phyloP scores from a whole-genome alignment of 2,888 invertebrate species.

The Linnaemya vulpina region DNA sequence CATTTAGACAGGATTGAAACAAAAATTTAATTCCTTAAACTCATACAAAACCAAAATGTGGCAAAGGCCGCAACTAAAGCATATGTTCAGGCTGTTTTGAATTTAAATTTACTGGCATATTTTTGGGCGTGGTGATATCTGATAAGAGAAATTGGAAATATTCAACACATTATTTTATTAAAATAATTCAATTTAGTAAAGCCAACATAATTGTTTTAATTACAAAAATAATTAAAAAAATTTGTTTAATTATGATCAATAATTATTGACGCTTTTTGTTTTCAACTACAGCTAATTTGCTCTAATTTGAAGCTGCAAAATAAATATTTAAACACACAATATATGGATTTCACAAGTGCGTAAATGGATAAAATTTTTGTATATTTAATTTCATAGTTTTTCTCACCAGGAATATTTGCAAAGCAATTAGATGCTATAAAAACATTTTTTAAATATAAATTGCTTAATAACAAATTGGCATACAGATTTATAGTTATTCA shows the following conservation, averaged over 20 bases:
- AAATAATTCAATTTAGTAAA: neutral
- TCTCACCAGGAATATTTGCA: no score
- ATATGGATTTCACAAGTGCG: no score
- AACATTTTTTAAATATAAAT: no score
- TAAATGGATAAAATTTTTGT: no score
- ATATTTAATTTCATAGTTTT: no score
- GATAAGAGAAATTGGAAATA: neutral
- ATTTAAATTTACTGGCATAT: neutral
- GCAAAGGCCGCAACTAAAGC: neutral
- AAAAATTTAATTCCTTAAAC: neutral
- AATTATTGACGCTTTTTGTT: no score
- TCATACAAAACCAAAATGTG: neutral
- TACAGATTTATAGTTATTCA: no score
- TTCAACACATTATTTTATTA: neutral
- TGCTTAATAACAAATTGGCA: no score
- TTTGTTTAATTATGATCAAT: no score
- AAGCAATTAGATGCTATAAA: no score
- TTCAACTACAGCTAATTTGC: neutral
- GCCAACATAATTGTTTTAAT: neutral
- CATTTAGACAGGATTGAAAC: neutral
- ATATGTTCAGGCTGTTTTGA: neutral
- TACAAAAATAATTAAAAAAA: neutral
- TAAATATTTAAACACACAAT: neutral
- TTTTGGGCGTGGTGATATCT: no score
- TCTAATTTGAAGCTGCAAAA: neutral